phyloP scores from a whole-genome alignment of 2,797 vertebrate species.

The Salarias fasciatus region DNA sequence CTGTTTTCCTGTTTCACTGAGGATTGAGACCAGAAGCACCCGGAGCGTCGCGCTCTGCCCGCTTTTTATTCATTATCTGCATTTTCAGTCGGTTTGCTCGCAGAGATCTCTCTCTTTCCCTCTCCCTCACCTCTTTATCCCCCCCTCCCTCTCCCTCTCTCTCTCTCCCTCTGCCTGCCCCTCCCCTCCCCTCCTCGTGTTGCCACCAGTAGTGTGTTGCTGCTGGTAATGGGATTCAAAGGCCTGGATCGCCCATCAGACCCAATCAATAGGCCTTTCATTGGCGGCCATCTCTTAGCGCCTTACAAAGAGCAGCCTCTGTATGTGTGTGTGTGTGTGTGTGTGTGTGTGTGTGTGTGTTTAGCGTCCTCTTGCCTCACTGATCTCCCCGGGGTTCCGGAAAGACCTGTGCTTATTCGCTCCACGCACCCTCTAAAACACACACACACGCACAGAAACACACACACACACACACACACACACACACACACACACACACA shows the following conservation, averaged over 20 bases:
- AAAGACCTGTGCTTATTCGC: slow-evolving; percentile 74
- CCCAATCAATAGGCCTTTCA: slow-evolving; percentile 87
- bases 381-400: slow-evolving; percentile 72
- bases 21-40: no score
- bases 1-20: no score
- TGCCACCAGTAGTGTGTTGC: slow-evolving; percentile 68
- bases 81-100: no score
- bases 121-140: slow-evolving; percentile 20
- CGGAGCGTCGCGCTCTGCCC: no score
- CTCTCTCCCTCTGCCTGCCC: slow-evolving; percentile 13
- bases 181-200: slow-evolving; percentile 55
- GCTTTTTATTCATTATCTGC: no score
- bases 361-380: slow-evolving; percentile 69
- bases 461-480: no score
- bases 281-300: slow-evolving; percentile 83
- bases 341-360: slow-evolving; percentile 40
- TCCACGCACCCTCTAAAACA: slow-evolving; percentile 66
- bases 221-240: slow-evolving; percentile 85
- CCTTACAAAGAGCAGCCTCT: slow-evolving; percentile 80
- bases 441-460: slow-evolving; percentile 29
- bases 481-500: slow-evolving; percentile 12
- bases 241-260: slow-evolving; percentile 82
- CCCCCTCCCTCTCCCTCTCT: slow-evolving; percentile 5
- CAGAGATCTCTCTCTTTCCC: no score
- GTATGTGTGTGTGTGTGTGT: slow-evolving; percentile 60